Conservation (phyloP, 2,797 vertebrate species). For the Malurus leucopterus region DNA sequence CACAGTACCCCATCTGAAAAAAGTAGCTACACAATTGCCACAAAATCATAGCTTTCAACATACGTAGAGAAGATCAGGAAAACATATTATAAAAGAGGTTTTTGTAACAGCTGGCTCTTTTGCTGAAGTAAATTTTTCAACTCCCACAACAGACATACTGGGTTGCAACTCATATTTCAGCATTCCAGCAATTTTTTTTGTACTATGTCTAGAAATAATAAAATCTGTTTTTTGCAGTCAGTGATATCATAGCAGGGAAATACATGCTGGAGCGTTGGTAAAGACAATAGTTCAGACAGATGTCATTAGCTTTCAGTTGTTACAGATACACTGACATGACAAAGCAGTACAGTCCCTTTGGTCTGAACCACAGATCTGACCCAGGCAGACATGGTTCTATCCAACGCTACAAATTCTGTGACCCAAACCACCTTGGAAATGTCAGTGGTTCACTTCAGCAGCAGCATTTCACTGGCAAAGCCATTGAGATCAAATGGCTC, state of each 20-base stretch:
- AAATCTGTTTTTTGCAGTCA: background rate
- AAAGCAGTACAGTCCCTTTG: background rate
- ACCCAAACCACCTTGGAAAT: background rate
- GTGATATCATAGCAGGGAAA: background rate
- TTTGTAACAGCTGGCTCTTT: conserved; percentile 32
- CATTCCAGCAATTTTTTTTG: background rate
- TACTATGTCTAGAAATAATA: background rate
- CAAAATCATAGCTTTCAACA: background rate
- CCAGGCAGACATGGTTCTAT: background rate
- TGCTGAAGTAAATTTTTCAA: conserved; percentile 39
- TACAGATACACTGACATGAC: background rate
- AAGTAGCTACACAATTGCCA: background rate
- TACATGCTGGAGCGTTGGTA: background rate
- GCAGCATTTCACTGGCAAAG: background rate
- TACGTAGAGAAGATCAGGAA: background rate
- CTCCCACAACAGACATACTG: conserved; percentile 37
- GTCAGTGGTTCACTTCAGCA: background rate
- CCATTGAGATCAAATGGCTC: background rate
- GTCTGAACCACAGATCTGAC: background rate
- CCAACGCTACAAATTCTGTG: background rate
- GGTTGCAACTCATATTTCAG: conserved; percentile 24
- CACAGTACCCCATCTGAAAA: background rate
- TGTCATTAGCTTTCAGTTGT: background rate
- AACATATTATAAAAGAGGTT: conserved; percentile 9
- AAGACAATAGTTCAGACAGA: background rate